Percentiles rank a stretch among this genome's conserved stretches.
Evolutionary conservation across 2,888 invertebrate species (phyloP).

Genomic region (Hipparchia semele): DNA sequence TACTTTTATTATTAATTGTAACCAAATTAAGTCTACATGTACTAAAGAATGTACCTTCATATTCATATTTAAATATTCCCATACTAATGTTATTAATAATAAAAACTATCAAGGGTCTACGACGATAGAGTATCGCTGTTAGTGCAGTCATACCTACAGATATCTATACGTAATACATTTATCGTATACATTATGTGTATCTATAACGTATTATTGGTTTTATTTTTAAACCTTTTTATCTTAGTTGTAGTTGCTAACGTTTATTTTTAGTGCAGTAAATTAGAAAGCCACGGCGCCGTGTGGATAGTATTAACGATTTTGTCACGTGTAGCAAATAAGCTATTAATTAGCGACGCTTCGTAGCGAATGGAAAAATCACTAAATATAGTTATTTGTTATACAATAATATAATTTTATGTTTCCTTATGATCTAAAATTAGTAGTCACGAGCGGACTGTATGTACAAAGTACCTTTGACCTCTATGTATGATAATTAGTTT

Average conservation of each 20-base stretch:
- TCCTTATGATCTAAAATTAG: slow-evolving; percentile 38
- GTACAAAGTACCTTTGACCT: slow-evolving; percentile 40
- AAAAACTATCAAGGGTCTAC: neutral
- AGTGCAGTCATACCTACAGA: neutral
- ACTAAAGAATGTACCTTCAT: neutral
- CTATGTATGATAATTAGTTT: slow-evolving; percentile 29
- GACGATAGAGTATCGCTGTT: neutral
- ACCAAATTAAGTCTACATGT: neutral
- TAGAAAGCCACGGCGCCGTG: slow-evolving; percentile 9
- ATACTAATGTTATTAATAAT: too few relatives aligned
- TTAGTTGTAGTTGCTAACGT: neutral
- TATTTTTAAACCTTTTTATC: neutral
- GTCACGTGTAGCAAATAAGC: slow-evolving; percentile 8
- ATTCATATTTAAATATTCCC: neutral
- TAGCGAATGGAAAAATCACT: slow-evolving; percentile 24
- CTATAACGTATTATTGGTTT: neutral
- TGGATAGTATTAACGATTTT: neutral
- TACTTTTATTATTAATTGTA: neutral
- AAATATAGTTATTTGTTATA: slow-evolving; percentile 17
- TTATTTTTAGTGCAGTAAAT: slow-evolving; percentile 6
- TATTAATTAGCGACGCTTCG: slow-evolving; percentile 17
- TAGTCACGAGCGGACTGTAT: slow-evolving; percentile 32
- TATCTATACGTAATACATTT: neutral
- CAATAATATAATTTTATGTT: slow-evolving; percentile 18
- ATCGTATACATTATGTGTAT: neutral